Conservation (phyloP, 2,797 vertebrate genomes). For the Artibeus jamaicensis region DNA sequence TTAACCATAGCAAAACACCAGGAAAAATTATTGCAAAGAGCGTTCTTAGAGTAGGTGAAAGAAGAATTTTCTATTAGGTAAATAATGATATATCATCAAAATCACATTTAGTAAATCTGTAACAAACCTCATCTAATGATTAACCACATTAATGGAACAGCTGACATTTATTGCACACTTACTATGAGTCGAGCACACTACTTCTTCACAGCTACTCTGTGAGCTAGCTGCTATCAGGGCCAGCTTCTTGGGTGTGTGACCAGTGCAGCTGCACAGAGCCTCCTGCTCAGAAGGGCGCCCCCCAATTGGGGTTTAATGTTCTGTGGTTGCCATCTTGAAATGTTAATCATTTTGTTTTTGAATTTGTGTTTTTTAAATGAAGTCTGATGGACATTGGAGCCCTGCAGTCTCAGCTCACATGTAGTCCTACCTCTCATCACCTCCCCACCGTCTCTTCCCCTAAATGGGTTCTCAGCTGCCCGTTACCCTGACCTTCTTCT, state of each 20-base stretch:
- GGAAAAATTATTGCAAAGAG: constrained; percentile 21
- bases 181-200: neutral
- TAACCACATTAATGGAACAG: neutral
- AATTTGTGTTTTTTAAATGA: constrained; percentile 4
- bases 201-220: neutral
- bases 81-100: constrained; percentile 27
- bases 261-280: neutral
- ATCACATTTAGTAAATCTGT: neutral
- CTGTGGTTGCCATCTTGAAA: neutral
- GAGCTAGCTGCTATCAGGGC: neutral
- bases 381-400: neutral
- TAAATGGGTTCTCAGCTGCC: neutral
- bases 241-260: neutral
- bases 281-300: neutral
- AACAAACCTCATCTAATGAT: constrained; percentile 32
- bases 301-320: neutral
- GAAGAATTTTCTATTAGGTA: neutral
- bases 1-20: constrained; percentile 3
- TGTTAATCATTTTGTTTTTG: neutral
- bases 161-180: neutral
- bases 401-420: neutral
- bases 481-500: neutral
- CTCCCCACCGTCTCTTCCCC: neutral
- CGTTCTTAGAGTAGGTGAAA: neutral
- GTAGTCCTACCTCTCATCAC: neutral